phyloP scores from a whole-genome alignment of 2,888 invertebrate species.

The Agonopterix subpropinquella region DNA sequence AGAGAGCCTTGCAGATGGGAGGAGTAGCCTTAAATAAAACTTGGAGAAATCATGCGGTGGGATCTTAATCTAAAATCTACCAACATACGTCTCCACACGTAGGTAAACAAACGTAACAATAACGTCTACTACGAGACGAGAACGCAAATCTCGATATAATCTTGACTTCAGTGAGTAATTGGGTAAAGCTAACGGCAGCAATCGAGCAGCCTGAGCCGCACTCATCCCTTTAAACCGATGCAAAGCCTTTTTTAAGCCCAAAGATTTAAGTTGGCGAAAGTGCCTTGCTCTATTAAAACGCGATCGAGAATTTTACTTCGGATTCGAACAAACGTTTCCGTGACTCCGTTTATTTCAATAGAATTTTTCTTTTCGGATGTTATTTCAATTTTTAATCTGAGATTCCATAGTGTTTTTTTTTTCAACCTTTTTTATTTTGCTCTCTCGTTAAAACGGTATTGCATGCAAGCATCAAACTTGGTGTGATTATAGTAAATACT shows the following conservation, averaged over 20 bases:
- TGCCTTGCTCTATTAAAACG: constrained; percentile 70
- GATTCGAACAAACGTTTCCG: constrained; percentile 13
- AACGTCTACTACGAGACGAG: constrained; percentile 21
- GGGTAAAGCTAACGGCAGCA: constrained; percentile 63
- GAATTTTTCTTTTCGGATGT: constrained; percentile 1
- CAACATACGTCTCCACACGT: neutral
- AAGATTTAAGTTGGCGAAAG: constrained; percentile 74
- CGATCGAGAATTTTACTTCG: constrained; percentile 44
- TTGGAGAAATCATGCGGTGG: neutral
- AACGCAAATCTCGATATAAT: constrained; percentile 26
- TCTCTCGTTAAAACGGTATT: too few relatives aligned
- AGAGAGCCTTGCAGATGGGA: too few relatives aligned
- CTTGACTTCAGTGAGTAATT: constrained; percentile 65
- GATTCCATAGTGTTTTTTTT: neutral
- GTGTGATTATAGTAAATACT: too few relatives aligned
- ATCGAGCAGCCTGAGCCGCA: constrained; percentile 62
- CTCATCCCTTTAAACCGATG: constrained; percentile 72
- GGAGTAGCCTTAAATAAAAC: too few relatives aligned
- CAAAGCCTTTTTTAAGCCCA: constrained; percentile 74
- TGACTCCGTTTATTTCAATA: constrained; percentile 18
- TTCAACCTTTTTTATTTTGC: too few relatives aligned
- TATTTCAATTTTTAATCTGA: neutral
- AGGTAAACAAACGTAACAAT: constrained; percentile 23
- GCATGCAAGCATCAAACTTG: too few relatives aligned
- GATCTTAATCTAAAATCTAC: neutral